A percentile compares a stretch with the other conserved stretches of the same genome.
Conservation (phyloP, 1,140 invertebrate genomes). For the Tetramorium simillimum region DNA sequence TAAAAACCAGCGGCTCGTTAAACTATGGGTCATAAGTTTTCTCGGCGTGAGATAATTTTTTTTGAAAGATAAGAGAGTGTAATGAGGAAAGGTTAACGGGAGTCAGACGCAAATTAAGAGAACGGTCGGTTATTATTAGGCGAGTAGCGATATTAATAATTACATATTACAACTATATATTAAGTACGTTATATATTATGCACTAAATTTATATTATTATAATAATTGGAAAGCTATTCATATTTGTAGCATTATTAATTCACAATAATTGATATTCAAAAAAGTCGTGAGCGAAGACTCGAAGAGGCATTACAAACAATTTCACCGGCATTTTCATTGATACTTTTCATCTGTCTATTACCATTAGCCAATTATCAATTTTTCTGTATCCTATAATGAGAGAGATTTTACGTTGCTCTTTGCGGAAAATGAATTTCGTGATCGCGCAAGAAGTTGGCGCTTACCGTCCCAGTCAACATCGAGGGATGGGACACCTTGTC, state of each 20-base stretch:
- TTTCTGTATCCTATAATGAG: neutral
- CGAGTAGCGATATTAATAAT: neutral
- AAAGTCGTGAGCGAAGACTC: neutral
- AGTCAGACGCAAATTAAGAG: neutral
- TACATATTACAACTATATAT: no score
- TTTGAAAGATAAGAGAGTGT: neutral
- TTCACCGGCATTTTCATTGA: neutral
- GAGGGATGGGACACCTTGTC: conserved; percentile 12
- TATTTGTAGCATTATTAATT: neutral
- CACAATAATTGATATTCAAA: neutral
- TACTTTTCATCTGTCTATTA: neutral
- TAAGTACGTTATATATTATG: no score
- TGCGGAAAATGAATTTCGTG: conserved; percentile 34
- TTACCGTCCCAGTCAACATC: conserved; percentile 24
- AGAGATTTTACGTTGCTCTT: conserved; percentile 7
- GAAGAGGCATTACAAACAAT: neutral
- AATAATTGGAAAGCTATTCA: neutral
- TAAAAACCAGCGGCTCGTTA: conserved; percentile 22
- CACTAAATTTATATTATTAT: no score
- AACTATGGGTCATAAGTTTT: conserved; percentile 6
- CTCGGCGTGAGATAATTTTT: neutral
- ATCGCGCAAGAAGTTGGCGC: conserved; percentile 6
- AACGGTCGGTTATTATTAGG: neutral
- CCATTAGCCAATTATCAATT: neutral
- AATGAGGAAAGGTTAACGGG: neutral